phyloP scores from a whole-genome alignment of 2,113 vertebrate species.

The Psettodes erumei region DNA sequence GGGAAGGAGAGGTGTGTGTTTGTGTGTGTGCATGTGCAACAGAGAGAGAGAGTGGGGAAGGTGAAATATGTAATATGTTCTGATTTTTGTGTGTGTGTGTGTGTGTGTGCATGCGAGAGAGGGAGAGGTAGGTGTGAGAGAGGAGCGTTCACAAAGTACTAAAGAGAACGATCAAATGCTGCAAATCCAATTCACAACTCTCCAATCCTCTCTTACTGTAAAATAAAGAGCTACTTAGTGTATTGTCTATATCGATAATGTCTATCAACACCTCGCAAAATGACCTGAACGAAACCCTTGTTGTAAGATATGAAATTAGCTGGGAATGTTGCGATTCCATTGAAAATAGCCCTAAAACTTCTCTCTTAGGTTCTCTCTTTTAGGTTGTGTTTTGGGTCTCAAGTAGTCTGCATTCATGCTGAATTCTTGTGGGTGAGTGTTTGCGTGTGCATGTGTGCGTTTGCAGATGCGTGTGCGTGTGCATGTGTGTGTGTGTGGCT shows the following conservation, averaged over 20 bases:
- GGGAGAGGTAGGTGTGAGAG: conserved; percentile 41
- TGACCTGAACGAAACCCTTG: conserved; percentile 34
- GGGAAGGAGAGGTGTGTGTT: conserved; percentile 63
- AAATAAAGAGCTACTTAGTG: conserved; percentile 33
- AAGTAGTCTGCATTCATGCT: conserved; percentile 59
- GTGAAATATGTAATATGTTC: conserved; percentile 69
- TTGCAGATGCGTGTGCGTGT: conserved; percentile 5
- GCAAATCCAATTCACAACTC: conserved; percentile 67
- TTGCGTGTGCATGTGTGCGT: conserved; percentile 26
- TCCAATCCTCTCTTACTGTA: conserved; percentile 26
- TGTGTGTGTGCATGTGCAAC: neutral
- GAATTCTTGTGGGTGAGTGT: conserved; percentile 55
- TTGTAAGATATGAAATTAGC: conserved; percentile 38
- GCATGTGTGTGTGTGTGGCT: conserved; percentile 53
- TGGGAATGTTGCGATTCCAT: conserved; percentile 32
- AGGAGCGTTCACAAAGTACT: conserved; percentile 54
- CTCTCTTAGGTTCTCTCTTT: conserved; percentile 55
- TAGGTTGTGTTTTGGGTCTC: conserved; percentile 64
- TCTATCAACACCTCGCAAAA: conserved; percentile 32
- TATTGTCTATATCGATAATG: conserved; percentile 18
- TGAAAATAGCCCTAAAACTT: conserved; percentile 61
- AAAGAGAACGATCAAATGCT: conserved; percentile 69
- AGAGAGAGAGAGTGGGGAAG: conserved; percentile 39
- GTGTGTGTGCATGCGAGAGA: too few species aligned
- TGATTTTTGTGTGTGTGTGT: conserved; percentile 46